These are phyloP conservation scores for Strigops habroptila DNA, from an alignment of 2,113 vertebrate species.

Conservation along the genomic window DNA sequence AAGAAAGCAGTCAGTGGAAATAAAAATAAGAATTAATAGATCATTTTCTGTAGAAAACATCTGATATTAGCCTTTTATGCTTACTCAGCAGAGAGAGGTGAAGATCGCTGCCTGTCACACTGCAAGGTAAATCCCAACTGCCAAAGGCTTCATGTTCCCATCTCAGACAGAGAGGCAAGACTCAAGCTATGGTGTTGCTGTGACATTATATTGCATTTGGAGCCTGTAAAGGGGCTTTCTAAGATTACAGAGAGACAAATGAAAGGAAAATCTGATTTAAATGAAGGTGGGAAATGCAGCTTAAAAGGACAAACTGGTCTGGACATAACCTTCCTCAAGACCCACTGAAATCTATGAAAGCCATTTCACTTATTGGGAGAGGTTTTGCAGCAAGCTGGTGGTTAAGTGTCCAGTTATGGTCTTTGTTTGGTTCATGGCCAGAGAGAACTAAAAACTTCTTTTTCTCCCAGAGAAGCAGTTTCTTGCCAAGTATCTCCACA, in stretches of 20 bases:
- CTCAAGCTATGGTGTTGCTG: background rate
- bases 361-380: rapidly evolving
- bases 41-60: background rate
- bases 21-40: background rate
- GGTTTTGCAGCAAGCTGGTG: background rate
- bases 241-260: background rate
- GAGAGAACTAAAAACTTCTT: constrained; percentile 36
- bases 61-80: background rate
- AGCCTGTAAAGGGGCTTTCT: background rate
- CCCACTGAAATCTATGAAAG: background rate
- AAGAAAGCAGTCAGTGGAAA: background rate
- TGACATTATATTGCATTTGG: background rate
- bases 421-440: constrained; percentile 11
- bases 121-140: background rate
- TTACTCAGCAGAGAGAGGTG: background rate
- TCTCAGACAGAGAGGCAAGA: background rate
- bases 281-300: background rate
- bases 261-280: background rate
- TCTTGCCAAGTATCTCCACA: constrained; percentile 56
- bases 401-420: background rate
- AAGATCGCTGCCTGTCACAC: background rate
- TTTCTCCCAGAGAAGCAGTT: constrained; percentile 27
- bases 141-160: background rate
- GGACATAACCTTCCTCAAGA: background rate
- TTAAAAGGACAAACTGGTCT: background rate